phyloP scores from a whole-genome alignment of 1,140 invertebrate genomes.

The Sinella curviseta region DNA sequence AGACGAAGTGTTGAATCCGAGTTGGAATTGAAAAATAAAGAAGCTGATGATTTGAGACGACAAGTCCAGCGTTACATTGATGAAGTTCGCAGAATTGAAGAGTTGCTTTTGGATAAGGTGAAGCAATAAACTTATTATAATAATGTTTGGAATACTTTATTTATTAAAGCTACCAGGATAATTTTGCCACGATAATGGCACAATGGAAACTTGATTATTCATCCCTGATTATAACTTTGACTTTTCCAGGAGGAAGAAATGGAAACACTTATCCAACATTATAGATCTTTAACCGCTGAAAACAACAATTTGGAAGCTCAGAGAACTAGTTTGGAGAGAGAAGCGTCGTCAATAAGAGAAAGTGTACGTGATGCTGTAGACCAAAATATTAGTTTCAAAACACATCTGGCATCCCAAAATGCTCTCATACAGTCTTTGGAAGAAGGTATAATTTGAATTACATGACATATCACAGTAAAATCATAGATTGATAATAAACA shows the following conservation, averaged over 20 bases:
- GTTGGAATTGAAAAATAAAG: conserved; percentile 34
- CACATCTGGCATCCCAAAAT: conserved; percentile 32
- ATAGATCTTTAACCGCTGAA: conserved; percentile 35
- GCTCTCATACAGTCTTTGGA: conserved; percentile 41
- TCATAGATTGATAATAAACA: too few relatives aligned
- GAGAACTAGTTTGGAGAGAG: conserved; percentile 35
- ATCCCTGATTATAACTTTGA: neutral
- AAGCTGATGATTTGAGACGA: conserved; percentile 40
- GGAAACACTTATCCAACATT: conserved; percentile 43
- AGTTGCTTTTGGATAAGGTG: conserved; percentile 43
- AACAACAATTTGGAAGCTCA: conserved; percentile 37
- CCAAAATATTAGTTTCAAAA: conserved; percentile 32
- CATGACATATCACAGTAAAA: neutral
- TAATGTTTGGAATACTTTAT: too few relatives aligned
- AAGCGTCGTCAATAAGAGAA: conserved; percentile 30
- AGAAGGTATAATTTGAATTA: conserved; percentile 31
- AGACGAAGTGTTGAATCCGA: conserved; percentile 32
- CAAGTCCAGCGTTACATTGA: conserved; percentile 48
- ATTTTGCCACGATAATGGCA: too few relatives aligned
- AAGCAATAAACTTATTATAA: neutral
- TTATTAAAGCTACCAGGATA: too few relatives aligned
- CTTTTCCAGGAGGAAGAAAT: conserved; percentile 44
- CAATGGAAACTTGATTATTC: neutral
- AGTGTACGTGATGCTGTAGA: conserved; percentile 32
- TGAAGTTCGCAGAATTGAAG: conserved; percentile 47